Evolutionary conservation across 2,797 vertebrate genomes (phyloP).

Genomic region (Octomys mimax): DNA sequence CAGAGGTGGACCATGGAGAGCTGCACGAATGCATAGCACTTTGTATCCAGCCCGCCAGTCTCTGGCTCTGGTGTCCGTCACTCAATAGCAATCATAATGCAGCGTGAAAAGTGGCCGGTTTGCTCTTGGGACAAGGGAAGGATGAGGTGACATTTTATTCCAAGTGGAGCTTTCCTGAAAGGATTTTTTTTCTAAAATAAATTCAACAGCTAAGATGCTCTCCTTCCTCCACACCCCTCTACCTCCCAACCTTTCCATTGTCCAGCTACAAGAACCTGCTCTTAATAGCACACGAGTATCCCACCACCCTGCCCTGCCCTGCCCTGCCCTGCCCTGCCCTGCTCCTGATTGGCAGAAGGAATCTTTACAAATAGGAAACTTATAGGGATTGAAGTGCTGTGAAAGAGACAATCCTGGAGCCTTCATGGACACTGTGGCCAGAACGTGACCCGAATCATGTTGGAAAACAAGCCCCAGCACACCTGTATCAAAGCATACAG

Average conservation of each 20-base stretch:
- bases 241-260: not conserved
- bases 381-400: not conserved
- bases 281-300: not conserved
- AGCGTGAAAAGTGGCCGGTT: constrained; percentile 82
- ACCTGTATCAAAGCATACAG: not conserved
- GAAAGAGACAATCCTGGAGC: constrained; percentile 18
- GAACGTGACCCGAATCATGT: constrained; percentile 54
- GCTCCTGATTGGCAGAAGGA: not conserved
- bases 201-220: constrained; percentile 52
- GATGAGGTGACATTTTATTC: constrained; percentile 76
- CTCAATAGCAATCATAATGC: constrained; percentile 81
- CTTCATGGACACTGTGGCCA: not conserved
- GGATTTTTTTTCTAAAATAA: constrained; percentile 77
- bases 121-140: constrained; percentile 76
- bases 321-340: not conserved
- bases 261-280: not conserved
- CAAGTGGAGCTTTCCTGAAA: constrained; percentile 80
- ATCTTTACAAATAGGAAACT: not conserved
- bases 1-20: constrained; percentile 79
- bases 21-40: constrained; percentile 76
- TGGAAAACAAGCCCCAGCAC: constrained; percentile 63
- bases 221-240: not conserved
- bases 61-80: constrained; percentile 76
- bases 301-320: not conserved
- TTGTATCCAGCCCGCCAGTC: constrained; percentile 74